Evolutionary conservation across 2,888 invertebrate genomes (phyloP), one percentile per base, ranked within the genome.

Genomic region (Fragum sueziense): DNA sequence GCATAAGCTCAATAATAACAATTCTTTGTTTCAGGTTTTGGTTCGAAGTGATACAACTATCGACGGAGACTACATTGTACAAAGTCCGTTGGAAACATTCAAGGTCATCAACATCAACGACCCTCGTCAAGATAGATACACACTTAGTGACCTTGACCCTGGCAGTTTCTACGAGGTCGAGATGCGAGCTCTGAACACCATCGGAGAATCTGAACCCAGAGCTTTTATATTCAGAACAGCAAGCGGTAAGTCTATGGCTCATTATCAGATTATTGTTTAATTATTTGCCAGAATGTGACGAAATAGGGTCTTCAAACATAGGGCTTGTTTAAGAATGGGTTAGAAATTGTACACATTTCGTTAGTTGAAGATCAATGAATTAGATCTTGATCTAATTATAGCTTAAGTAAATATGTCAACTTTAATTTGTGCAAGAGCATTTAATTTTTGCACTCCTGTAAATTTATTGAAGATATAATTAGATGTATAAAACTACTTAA

Each of bases 81-180:
- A 84, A 25, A 61, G 74, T 3, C 27, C 70, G 4, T 27, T 80
- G 22, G 22, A 54, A 11, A 47, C 51, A 11, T 79, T 69, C 61
- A 9, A 20, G 9, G 52, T 54, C 9, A 34, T 65, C 6, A n/a
- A 22, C 25, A 37, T 65, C 9, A 33, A 20, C 33, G 22, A 65
- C 41, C 41, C 41, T 0, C 96, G 96, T 52, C 97, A 97, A 0
- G 98, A 99, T 93, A 98, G 98, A 37, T 79, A 71, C 61, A 7
- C 54, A 11, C 33, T 87, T 0, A 57, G 41, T 11, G 52, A 52
- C 27, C 74, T 87, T 20, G 67, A 77, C 22, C 79, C 85, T 11
- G 67, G 65, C n/a, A 77, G 72, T 47, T 82, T 80, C 67, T 87
- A 87, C 33, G 71, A 87, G 70, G 84, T 80, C 11, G 80, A 84